phyloP scores from a whole-genome alignment of 2,113 vertebrate genomes.

The Rhineura floridana region DNA sequence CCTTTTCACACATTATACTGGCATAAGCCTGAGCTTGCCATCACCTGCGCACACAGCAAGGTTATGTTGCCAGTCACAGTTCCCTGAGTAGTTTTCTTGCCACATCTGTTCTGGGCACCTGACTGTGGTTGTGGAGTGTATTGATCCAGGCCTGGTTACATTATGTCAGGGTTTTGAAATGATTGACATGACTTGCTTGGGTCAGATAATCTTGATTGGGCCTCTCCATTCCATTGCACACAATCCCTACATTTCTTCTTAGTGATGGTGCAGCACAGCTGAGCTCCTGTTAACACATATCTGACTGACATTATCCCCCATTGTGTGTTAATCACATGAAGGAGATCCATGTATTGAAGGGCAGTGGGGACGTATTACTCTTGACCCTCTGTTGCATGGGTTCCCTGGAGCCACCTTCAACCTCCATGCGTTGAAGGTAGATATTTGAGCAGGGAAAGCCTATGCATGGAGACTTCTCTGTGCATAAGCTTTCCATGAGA shows the following conservation, averaged over 20 bases:
- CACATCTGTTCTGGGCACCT: background rate
- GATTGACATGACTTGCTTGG: background rate
- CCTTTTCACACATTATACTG: background rate
- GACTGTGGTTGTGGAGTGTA: background rate
- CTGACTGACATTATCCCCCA: too few relatives aligned
- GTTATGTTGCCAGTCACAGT: background rate
- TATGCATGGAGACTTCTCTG: too few relatives aligned
- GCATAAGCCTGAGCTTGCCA: background rate
- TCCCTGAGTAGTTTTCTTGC: background rate
- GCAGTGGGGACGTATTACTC: too few relatives aligned
- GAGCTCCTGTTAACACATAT: too few relatives aligned
- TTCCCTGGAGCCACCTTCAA: too few relatives aligned
- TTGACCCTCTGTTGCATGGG: too few relatives aligned
- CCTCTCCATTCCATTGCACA: background rate
- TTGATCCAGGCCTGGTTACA: background rate
- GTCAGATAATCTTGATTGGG: background rate
- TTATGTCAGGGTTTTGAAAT: background rate
- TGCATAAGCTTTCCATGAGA: too few relatives aligned
- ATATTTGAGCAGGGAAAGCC: too few relatives aligned
- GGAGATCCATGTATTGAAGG: too few relatives aligned
- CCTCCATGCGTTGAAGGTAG: too few relatives aligned
- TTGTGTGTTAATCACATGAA: too few relatives aligned
- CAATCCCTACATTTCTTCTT: background rate
- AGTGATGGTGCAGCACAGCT: too few relatives aligned
- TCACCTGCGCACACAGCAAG: background rate